A percentile compares a stretch with the other conserved stretches of the same genome.
These are phyloP conservation scores for Ligdia adustata DNA, from an alignment of 2,888 invertebrate genomes.

Conservation along the genomic window DNA sequence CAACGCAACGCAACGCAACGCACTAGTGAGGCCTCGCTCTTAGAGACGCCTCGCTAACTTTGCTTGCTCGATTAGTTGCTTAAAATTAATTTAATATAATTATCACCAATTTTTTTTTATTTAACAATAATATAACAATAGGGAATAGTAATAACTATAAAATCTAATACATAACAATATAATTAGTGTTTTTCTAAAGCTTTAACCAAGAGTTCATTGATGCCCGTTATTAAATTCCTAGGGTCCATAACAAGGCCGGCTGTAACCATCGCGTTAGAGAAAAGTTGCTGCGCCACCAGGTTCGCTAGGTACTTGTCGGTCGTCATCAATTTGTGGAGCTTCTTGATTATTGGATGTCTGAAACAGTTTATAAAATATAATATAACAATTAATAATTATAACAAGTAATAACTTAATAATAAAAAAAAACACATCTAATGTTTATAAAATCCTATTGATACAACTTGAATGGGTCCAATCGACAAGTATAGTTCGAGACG, in stretches of 20 bases:
- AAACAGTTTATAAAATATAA: conserved; percentile 47
- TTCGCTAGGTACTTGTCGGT: conserved; percentile 92
- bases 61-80: too few species aligned
- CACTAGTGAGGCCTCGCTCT: too few species aligned
- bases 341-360: conserved; percentile 95
- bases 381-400: too few species aligned
- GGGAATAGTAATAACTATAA: too few species aligned
- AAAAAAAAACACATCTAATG: too few species aligned
- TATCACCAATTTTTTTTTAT: conserved; percentile 10
- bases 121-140: conserved; percentile 17
- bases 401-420: too few species aligned
- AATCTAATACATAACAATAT: conserved; percentile 16
- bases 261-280: conserved; percentile 97
- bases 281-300: conserved; percentile 94
- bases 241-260: conserved; percentile 98
- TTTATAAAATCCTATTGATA: too few species aligned
- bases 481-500: too few species aligned
- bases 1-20: too few species aligned
- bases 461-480: too few species aligned
- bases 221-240: conserved; percentile 90
- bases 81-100: too few species aligned
- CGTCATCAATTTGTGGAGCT: conserved; percentile 89
- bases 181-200: conserved; percentile 90
- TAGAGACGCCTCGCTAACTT: too few species aligned
- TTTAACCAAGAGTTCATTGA: conserved; percentile 93